These are phyloP conservation scores for Caretta caretta DNA, from an alignment of 2,113 vertebrate genomes.

Conservation along the genomic window DNA sequence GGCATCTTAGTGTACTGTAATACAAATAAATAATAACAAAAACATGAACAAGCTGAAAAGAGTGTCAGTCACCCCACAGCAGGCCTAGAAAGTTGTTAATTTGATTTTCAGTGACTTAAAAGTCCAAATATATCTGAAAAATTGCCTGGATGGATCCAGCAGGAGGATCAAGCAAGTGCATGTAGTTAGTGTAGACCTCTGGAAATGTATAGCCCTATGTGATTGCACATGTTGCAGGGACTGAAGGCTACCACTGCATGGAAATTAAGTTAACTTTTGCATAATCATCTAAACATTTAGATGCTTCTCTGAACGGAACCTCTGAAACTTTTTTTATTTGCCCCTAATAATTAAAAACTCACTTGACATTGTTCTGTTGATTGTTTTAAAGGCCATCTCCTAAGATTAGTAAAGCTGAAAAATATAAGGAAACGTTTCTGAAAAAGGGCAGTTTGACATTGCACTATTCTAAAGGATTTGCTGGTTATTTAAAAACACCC, in stretches of 20 bases:
- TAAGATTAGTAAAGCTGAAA: background rate
- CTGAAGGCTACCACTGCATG: background rate
- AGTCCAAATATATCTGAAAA: background rate
- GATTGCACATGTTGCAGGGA: background rate
- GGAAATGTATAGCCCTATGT: background rate
- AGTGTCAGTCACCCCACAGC: background rate
- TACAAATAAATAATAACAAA: conserved; percentile 38
- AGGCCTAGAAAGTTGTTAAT: conserved; percentile 17
- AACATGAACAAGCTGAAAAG: background rate
- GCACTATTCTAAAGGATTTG: conserved; percentile 25
- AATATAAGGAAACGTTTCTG: background rate
- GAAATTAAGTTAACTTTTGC: background rate
- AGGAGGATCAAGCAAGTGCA: background rate
- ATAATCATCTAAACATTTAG: background rate
- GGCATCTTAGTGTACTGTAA: background rate
- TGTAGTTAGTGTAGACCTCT: rapidly evolving
- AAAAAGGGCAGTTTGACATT: background rate
- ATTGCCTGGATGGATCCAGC: background rate
- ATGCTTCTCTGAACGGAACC: background rate
- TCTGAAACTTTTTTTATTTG: background rate
- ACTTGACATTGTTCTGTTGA: background rate
- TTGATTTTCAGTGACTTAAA: conserved; percentile 8
- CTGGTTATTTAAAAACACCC: conserved; percentile 1
- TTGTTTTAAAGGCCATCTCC: conserved; percentile 13
- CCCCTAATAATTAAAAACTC: background rate